Evolutionary conservation across 1,140 invertebrate species (phyloP), one percentile per base, ranked within the genome.

Genomic region (Scaptodrosophila lebanonensis): DNA sequence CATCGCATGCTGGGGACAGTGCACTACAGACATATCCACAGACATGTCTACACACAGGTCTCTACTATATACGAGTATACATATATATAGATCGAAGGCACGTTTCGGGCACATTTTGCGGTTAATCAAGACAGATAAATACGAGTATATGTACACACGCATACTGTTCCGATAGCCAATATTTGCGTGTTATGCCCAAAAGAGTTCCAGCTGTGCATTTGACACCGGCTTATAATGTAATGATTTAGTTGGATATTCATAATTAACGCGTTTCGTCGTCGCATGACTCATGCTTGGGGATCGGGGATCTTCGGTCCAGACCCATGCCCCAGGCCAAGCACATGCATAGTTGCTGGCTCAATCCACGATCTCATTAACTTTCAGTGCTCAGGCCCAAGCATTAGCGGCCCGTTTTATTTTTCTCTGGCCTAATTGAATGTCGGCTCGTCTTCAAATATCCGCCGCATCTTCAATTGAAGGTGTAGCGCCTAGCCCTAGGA

Each of bases 171-270:
- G n/a, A n/a, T n/a, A n/a, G n/a, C 7, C 35, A 38, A 38, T 38
- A 38, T 38, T 38, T 38, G 35, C 35, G 17, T 38, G 35, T 9
- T 2, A 9, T 11, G 17, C 22, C 42, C 27, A 32, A 43, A 32
- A 29, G 20, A 53, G 49, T 66, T 83, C 75, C 76, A 63, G 75
- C 75, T 82, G 75, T 38, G 75, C 39, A 30, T 82, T 82, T 82
- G 75, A 82, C 75, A 82, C 56, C 76, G 69, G 42, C 76, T 83
- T 63, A 66, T 83, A 82, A 83, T 82, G 75, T 82, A 82, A 82
- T 82, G 75, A 82, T 82, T 82, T 82, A 82, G 75, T 67, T 82
- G 76, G 70, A 82, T 73, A 70, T 82, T 66, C 66, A 83, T 82
- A 82, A 82, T 82, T 82, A 82, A 70, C 62, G 22, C 53, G 66